Evolutionary conservation across 35 echinoderm and acorn worm genomes (phyloP).

Genomic region (Holothuria glaberrima): DNA sequence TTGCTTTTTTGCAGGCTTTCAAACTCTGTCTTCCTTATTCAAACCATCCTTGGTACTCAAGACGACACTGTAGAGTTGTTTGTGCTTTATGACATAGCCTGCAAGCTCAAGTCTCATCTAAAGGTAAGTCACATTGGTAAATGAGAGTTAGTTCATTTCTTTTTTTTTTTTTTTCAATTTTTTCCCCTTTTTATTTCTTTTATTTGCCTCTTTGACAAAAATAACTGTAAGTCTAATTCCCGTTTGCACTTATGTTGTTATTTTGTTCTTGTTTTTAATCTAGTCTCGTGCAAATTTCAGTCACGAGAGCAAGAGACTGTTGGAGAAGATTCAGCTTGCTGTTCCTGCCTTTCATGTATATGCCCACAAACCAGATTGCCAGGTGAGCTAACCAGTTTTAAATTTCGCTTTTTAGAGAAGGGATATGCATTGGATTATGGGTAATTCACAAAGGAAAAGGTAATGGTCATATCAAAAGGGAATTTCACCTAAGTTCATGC

Average conservation of each 20-base stretch:
- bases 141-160: too few species aligned
- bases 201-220: too few species aligned
- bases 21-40: background rate
- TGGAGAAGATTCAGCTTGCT: conserved; percentile 31
- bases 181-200: too few species aligned
- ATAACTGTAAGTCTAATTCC: too few species aligned
- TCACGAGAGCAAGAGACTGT: background rate
- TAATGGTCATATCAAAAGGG: background rate
- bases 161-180: too few species aligned
- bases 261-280: background rate
- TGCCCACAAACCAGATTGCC: conserved; percentile 44
- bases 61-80: background rate
- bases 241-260: background rate
- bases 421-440: too few species aligned
- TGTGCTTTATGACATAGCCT: background rate
- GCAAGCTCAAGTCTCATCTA: background rate
- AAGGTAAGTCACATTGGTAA: background rate
- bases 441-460: too few species aligned
- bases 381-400: conserved; percentile 12
- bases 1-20: background rate
- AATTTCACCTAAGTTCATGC: too few species aligned
- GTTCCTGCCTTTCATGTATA: conserved; percentile 61
- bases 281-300: background rate
- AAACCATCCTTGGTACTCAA: background rate
- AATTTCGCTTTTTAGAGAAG: too few species aligned